Percentiles rank a stretch among this genome's conserved stretches.
Evolutionary conservation across 2,113 vertebrate species (phyloP).

Genomic region (Corythoichthys intestinalis): DNA sequence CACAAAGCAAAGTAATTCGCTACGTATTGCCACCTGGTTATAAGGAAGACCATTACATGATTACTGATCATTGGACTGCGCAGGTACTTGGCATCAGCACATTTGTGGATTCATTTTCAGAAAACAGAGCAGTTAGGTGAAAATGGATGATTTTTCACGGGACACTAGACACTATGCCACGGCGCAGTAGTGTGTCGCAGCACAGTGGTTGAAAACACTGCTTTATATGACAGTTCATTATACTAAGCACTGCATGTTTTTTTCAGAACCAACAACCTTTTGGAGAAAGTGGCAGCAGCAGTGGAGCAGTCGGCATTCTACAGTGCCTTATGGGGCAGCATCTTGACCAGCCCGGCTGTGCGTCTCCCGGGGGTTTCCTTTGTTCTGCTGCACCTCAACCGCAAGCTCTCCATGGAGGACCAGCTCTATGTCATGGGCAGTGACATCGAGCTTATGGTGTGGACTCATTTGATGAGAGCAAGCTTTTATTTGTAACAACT

Average conservation of each 20-base stretch:
- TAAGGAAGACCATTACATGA: too few relatives aligned
- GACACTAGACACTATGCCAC: too few relatives aligned
- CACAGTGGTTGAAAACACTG: too few relatives aligned
- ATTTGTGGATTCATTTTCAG: too few relatives aligned
- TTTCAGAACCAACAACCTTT: slow-evolving; percentile 84
- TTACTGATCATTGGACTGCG: too few relatives aligned
- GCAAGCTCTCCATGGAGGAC: slow-evolving; percentile 98
- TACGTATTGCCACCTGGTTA: too few relatives aligned
- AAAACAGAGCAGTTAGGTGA: too few relatives aligned
- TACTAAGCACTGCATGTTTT: neutral
- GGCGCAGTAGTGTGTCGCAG: too few relatives aligned
- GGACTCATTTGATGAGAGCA: neutral
- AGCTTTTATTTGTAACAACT: neutral
- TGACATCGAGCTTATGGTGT: slow-evolving; percentile 97
- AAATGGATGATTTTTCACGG: too few relatives aligned
- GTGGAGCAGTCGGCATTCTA: slow-evolving; percentile 97
- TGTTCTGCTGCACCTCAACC: slow-evolving; percentile 92
- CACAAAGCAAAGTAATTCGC: too few relatives aligned
- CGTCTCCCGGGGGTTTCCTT: slow-evolving; percentile 93
- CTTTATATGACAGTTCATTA: neutral
- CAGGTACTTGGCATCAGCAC: too few relatives aligned
- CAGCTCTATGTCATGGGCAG: slow-evolving; percentile 97
- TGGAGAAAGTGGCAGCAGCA: slow-evolving; percentile 93
- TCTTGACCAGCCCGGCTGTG: slow-evolving; percentile 93
- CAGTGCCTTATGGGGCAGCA: slow-evolving; percentile 97